Base-by-base conservation (phyloP, 2,888 invertebrate species). In the Pollenia griseotomentosa region DNA sequence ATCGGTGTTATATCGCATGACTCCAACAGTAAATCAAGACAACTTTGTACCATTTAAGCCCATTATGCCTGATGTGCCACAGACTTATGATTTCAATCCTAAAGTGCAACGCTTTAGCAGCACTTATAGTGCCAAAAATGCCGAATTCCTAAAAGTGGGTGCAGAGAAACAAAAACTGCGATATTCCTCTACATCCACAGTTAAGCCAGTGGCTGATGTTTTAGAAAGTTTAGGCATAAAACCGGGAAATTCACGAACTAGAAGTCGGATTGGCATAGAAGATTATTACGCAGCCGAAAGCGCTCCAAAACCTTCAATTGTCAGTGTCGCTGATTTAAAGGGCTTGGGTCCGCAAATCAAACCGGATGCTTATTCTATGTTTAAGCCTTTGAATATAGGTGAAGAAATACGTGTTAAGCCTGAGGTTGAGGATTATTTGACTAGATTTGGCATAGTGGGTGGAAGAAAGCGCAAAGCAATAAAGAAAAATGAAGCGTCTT, bases 111-210 rank as follows among this genome's bases (percentile, higher is more conserved):
- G 92, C 19, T 94, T 91, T 59, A 94, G 93, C 85, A 93, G 94
- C 90, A 94, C 93, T 16, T 95, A 94, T 86, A 94, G 92, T 79
- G 94, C 94, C 6, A 92, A 93, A 86, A 90, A 91, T 61, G 88
- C 90, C 0, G 91, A 92, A 59, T 92, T 93, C 2, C 85, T 92
- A 11, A 89, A 90, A 12, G 85, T 89, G 23, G 89, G 90, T 1
- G 19, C 81, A 78, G 89, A 83, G 88, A 89, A 12, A 11, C 85
- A 59, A n/a, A 83, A 77, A 33, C 91, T 91, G 2, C 65, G 88
- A 11, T 33, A 74, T 2, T n/a, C 55, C 0, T 11, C 63, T 2
- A 88, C 89, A 33, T 89, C 89, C 7, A 90, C 91, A 0, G 89
- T 91, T 1, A 90, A 90, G 40, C 92, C 92, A 0, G 91, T 92